phyloP scores from a whole-genome alignment of 2,113 vertebrate genomes.

The Thinocorus orbignyianus region DNA sequence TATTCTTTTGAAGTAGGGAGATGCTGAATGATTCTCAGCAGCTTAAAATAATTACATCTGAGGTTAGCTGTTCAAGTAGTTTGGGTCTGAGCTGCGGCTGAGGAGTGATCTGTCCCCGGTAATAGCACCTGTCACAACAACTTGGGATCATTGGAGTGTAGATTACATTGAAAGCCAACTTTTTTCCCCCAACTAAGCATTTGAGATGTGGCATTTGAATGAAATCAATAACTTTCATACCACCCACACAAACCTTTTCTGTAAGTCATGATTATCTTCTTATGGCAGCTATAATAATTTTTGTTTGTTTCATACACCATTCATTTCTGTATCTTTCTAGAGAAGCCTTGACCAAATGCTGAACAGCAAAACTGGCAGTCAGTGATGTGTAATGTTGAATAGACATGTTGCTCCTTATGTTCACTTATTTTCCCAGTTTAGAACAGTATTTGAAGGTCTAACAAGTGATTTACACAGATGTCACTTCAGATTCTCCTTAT shows the following conservation, averaged over 20 bases:
- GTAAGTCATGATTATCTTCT: not conserved
- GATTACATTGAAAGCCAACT: rapidly evolving
- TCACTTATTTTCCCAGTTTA: not conserved
- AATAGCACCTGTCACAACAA: not conserved
- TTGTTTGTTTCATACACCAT: not conserved
- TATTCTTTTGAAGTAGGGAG: not conserved
- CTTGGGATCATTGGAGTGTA: not conserved
- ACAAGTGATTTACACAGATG: not conserved
- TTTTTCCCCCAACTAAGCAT: rapidly evolving
- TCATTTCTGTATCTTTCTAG: not conserved
- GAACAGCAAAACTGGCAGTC: not conserved
- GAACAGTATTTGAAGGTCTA: not conserved
- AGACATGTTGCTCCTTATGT: not conserved
- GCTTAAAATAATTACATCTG: not conserved
- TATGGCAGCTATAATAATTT: not conserved
- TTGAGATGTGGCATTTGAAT: rapidly evolving
- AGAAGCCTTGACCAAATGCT: not conserved
- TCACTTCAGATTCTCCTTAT: not conserved
- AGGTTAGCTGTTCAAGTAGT: not conserved
- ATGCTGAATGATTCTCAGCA: not conserved
- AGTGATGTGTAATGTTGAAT: not conserved
- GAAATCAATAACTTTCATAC: not conserved
- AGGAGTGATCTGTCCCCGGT: not conserved
- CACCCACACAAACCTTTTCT: rapidly evolving
- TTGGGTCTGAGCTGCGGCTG: not conserved